Evolutionary conservation across 2,888 invertebrate species (phyloP).

Genomic region (Megamerina dolium): DNA sequence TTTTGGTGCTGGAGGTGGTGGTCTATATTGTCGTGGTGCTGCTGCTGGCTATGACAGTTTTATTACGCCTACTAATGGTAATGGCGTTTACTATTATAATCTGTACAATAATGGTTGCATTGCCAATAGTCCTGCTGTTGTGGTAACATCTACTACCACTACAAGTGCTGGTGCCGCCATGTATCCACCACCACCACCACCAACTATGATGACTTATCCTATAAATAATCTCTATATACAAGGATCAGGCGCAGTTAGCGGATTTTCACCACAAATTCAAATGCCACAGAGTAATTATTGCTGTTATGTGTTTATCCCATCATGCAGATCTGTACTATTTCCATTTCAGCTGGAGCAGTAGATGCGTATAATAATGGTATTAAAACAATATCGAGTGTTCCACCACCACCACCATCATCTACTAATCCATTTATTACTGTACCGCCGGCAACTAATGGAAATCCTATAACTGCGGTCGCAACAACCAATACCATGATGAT

Average conservation of each 20-base stretch:
- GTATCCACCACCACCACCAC: slow-evolving; percentile 13
- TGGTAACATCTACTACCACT: too few species aligned
- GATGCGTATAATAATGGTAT: slow-evolving; percentile 7
- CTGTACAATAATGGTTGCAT: slow-evolving; percentile 17
- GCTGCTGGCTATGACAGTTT: slow-evolving; percentile 22
- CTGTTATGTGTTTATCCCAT: too few species aligned
- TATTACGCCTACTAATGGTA: slow-evolving; percentile 19
- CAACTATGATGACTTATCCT: too few species aligned
- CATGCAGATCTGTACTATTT: too few species aligned
- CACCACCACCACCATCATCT: slow-evolving; percentile 9
- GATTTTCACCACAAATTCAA: too few species aligned
- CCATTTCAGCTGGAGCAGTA: slow-evolving; percentile 10
- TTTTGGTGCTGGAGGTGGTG: too few species aligned
- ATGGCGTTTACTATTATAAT: slow-evolving; percentile 22
- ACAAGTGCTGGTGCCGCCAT: slow-evolving; percentile 14
- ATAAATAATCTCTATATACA: slow-evolving; percentile 24
- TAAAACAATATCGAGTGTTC: too few species aligned
- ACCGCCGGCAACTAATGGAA: slow-evolving; percentile 9
- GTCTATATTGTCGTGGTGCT: slow-evolving; percentile 21
- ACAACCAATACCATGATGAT: slow-evolving; percentile 7
- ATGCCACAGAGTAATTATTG: too few species aligned
- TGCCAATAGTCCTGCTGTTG: too few species aligned
- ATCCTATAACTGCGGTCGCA: slow-evolving; percentile 13
- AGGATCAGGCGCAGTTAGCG: too few species aligned
- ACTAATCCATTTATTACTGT: slow-evolving; percentile 7